A percentile compares a stretch with the other conserved stretches of the same genome.
These are phyloP conservation scores for Calliopsis andreniformis DNA, from an alignment of 1,140 invertebrate species.

Conservation along the genomic window DNA sequence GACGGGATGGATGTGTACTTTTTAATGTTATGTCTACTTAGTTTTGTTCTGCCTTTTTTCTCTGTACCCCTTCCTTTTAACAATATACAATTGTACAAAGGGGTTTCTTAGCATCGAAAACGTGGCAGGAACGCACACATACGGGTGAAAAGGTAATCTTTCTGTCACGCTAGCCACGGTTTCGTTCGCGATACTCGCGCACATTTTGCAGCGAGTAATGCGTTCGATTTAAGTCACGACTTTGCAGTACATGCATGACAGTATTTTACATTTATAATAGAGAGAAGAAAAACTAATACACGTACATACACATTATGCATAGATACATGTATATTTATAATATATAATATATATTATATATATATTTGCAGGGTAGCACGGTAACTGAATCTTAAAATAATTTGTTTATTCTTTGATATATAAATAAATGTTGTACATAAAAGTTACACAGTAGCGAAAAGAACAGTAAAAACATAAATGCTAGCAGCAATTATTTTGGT, in stretches of 20 bases:
- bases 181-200: slow-evolving; percentile 6
- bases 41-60: neutral
- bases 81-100: slow-evolving; percentile 24
- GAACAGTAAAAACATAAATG: too few relatives aligned
- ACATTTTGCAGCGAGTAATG: slow-evolving; percentile 13
- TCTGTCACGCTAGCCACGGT: neutral
- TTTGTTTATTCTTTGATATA: too few relatives aligned
- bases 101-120: slow-evolving; percentile 23
- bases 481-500: too few relatives aligned
- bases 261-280: slow-evolving; percentile 64
- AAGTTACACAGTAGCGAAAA: too few relatives aligned
- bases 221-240: slow-evolving; percentile 48
- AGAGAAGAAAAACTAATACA: slow-evolving; percentile 20
- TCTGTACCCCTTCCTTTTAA: too few relatives aligned
- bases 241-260: slow-evolving; percentile 62
- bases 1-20: neutral
- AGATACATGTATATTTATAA: neutral
- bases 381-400: too few relatives aligned
- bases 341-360: neutral
- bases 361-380: neutral
- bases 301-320: slow-evolving; percentile 11
- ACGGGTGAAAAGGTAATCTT: neutral
- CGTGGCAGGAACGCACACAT: slow-evolving; percentile 17
- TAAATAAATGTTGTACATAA: too few relatives aligned
- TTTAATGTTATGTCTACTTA: neutral